Base-by-base conservation (phyloP, 2,113 vertebrate genomes). In the Nyctibius bracteatus region DNA sequence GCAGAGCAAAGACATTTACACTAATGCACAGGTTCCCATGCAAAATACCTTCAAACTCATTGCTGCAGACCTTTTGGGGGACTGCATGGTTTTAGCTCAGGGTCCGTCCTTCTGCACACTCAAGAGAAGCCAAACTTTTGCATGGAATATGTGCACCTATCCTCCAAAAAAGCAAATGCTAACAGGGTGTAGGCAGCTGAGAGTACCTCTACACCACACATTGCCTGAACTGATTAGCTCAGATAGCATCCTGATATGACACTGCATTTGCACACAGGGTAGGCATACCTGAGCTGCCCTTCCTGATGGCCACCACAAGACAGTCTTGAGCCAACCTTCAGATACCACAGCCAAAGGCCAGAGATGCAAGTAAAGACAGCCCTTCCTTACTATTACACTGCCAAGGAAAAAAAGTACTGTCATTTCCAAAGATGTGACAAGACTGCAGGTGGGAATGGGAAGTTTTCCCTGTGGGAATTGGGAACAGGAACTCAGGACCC, bases 191-290 rank as follows among this genome's bases (percentile, higher is more conserved):
- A 77, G 31, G 41, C 24, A 41, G 24, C 37, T 57, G 73, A 46
- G 52, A 18, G 14, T 47, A 58, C 12, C 35, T 65, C 70, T 49
- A 33, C 17, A 25, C 7, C 66, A 71, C 23, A 22, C 15, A 4
- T 5, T 61, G 33, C 55, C 52, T 57, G 28, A 74, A 30, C 25
- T 18, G 33, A 44, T 61, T 27, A 65, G 21, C 54, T 90, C 28
- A 58, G 22, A 30, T 16, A 33, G 46, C 31, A 51, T 57, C 28
- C 63, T 59, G 49, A 41, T 0, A 0, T 25, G 28, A 58, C 0
- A 0, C 54, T 86, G 37, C 51, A 35, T 0, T 0, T 66, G 33
- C 22, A 58, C 47, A 28, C 5, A 30, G 17, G 2, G 4, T 4
- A 61, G 37, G 28, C 2, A 2, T 2, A 62, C 16, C 55, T 39